These are phyloP conservation scores for Amaurobius ferox DNA, from an alignment of 2,888 invertebrate genomes.

Conservation along the genomic window DNA sequence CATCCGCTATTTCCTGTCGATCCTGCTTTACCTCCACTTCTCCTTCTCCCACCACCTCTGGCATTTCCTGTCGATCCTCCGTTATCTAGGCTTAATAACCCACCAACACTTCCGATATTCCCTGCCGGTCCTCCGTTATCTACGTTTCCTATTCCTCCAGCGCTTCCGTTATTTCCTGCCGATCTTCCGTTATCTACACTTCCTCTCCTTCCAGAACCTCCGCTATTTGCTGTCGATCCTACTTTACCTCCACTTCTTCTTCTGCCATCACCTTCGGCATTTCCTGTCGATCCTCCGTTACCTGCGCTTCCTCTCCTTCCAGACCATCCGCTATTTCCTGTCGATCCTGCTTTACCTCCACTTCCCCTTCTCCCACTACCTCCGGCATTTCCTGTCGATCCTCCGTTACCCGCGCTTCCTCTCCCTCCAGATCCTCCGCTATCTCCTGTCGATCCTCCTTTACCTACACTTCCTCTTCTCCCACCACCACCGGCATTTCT, in stretches of 20 bases:
- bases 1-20: too few species aligned
- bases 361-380: background rate
- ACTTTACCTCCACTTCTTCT: background rate
- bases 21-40: background rate
- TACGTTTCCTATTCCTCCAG: background rate
- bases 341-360: background rate
- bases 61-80: too few species aligned
- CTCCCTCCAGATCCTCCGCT: background rate
- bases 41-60: background rate
- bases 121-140: background rate
- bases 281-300: background rate
- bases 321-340: too few species aligned
- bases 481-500: background rate
- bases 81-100: too few species aligned
- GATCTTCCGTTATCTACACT: background rate
- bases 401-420: background rate
- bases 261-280: background rate
- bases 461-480: background rate
- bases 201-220: too few species aligned
- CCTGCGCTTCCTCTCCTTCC: background rate
- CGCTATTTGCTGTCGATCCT: background rate
- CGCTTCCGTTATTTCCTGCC: too few species aligned
- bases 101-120: too few species aligned
- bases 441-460: background rate
- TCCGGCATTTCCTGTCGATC: background rate